Evolutionary conservation across 2,797 vertebrate species (phyloP), one percentile per base, ranked within the genome.

Genomic region (Petrocephalus schoutedeni): DNA sequence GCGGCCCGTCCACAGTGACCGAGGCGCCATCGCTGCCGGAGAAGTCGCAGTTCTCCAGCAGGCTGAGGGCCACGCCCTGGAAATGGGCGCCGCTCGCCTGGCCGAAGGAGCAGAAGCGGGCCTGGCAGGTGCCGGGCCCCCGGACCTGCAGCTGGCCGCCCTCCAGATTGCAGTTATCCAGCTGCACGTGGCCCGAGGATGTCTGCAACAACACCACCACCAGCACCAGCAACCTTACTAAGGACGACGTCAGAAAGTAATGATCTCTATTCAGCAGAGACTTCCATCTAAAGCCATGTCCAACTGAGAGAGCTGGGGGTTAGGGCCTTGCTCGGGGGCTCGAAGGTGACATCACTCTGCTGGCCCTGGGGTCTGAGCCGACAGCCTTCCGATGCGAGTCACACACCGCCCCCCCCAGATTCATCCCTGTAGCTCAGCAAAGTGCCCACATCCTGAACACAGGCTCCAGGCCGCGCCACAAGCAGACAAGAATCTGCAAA

Each of bases 21-120:
- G 97, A 98, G 16, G 96, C 96, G 0, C 96, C 95, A 91, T 98
- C 97, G 0, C 97, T 98, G 86, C 96, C 96, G 0, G 95, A 95
- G 90, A 99, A 98, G 90, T 98, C 98, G 82, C 97, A 98, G 93
- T 96, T 98, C 94, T 98, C 97, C 92, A 98, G 90, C 41, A 98
- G 86, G 85, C 97, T 97, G 83, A 98, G 94, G 16, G 96, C 94
- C 36, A 98, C 96, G 0, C 95, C 96, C 86, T 96, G 93, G 89
- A 98, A 92, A 91, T 97, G 95, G 86, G 95, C 95, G 41, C 97
- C 95, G 92, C 96, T 97, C 74, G 97, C 96, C 89, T 97, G 97
- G 71, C 94, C 97, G 92, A 98, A 98, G 88, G 96, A 97, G 92
- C 97, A 98, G 93, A 98, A 98, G 89, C 97, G 97, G 89, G 97